Evolutionary conservation across 2,888 invertebrate species (phyloP).

Genomic region (Lasioglossum pauxillum): DNA sequence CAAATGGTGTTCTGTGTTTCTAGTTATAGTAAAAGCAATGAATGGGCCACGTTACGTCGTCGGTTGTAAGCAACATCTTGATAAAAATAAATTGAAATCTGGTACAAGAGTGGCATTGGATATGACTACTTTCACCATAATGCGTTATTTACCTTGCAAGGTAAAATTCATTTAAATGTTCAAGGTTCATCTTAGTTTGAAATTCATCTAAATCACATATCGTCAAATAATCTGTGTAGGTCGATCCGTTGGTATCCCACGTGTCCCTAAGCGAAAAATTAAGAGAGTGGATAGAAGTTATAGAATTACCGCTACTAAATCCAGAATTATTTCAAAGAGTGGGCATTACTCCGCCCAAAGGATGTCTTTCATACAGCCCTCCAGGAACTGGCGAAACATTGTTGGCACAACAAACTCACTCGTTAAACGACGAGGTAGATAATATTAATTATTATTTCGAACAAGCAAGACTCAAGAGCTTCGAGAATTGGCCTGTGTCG

Average conservation of each 20-base stretch:
- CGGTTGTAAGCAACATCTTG: constrained; percentile 97
- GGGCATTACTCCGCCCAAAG: constrained; percentile 99
- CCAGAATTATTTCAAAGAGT: constrained; percentile 99
- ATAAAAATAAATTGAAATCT: constrained; percentile 97
- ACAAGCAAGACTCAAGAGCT: constrained; percentile 88
- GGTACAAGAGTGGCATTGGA: constrained; percentile 99
- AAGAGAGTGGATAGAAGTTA: constrained; percentile 98
- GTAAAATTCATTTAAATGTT: constrained; percentile 64
- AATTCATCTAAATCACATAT: neutral
- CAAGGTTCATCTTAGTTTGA: neutral
- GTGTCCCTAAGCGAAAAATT: constrained; percentile 95
- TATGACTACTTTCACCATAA: constrained; percentile 99
- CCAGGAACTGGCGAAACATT: constrained; percentile 99
- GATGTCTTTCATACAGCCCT: constrained; percentile 98
- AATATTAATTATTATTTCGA: constrained; percentile 84
- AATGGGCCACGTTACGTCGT: constrained; percentile 99
- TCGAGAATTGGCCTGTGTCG: constrained; percentile 88
- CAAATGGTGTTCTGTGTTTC: constrained; percentile 34
- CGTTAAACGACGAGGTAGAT: constrained; percentile 76
- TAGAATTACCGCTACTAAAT: constrained; percentile 97
- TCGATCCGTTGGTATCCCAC: constrained; percentile 89
- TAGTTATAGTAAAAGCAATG: constrained; percentile 99
- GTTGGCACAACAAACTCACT: constrained; percentile 86
- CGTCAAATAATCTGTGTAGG: constrained; percentile 82
- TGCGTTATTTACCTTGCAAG: constrained; percentile 98